Conservation (phyloP, 1,140 invertebrate genomes). For the Procambarus clarkii region DNA sequence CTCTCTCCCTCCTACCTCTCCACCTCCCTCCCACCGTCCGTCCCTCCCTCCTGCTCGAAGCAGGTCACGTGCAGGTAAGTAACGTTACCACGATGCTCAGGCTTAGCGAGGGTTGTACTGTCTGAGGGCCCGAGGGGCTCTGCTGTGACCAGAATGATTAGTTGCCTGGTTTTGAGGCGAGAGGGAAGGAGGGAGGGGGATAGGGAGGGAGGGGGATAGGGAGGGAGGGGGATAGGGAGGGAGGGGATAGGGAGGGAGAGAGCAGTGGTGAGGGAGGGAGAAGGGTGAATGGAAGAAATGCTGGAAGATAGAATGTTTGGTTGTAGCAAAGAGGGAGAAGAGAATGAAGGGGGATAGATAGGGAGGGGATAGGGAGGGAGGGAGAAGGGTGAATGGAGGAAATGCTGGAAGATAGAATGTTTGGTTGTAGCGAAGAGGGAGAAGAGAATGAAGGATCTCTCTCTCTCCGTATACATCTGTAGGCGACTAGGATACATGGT, state of each 20-base stretch:
- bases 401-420: background rate
- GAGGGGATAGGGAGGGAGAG: background rate
- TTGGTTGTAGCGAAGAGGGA: background rate
- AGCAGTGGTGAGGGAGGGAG: background rate
- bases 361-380: background rate
- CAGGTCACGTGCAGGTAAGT: background rate
- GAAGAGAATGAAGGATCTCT: background rate
- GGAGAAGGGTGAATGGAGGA: background rate
- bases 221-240: background rate
- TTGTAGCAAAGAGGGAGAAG: background rate
- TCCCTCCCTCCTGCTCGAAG: background rate
- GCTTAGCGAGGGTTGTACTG: background rate
- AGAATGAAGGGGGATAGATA: background rate
- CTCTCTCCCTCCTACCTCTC: background rate
- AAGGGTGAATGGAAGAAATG: background rate
- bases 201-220: background rate
- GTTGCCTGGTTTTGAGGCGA: background rate
- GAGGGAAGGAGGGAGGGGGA: background rate
- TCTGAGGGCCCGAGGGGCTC: background rate
- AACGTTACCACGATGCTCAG: background rate
- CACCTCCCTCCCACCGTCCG: background rate
- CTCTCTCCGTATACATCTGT: no score
- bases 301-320: no score
- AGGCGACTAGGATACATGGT: no score
- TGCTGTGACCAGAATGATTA: background rate